Base-by-base conservation (phyloP, 30 jellyfish, hydroid and myxozoan genomes). In the Aurelia aurita complex sp. Pacific region DNA sequence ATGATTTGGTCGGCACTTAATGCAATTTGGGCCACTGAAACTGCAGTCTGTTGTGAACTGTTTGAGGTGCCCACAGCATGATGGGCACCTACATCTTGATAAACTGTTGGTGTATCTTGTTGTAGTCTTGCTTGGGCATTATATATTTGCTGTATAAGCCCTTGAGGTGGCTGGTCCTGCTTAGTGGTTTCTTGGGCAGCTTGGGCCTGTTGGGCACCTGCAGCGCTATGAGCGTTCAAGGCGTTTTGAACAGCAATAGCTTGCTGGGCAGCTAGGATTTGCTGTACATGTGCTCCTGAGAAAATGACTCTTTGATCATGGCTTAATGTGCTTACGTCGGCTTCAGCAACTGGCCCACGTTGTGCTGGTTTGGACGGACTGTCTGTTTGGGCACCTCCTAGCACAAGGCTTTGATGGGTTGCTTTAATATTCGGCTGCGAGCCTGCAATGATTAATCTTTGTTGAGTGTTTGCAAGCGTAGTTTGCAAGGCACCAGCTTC, bases 181-280 rank as follows among this genome's bases (percentile, higher is more conserved):
- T 73, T 7, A 8, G 40, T 76, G 62, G 16, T 55, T 16, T 76
- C 75, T 4, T 62, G 64, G 75, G 74, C 75, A 76, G 17, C 86
- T 29, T 54, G 40, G 7, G 86, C 76, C 42, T 76, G 86, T 55
- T 33, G 72, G 63, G 74, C 74, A 12, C 61, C 40, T 23, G 86
- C 36, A 40, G 86, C 64, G 18, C 61, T 73, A 10, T 60, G 72
- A 8, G 75, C 42, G 11, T 53, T 73, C 16, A 73, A 59, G n/a
- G 38, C 16, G 62, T 18, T 59, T 14, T 46, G 57, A 33, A 73
- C 29, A 54, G 75, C 86, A 7, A 76, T 14, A 51, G 51, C 63
- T 4, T 54, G 54, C 23, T 74, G 84, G 84, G 84, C 84, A 74
- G 67, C 72, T 52, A 69, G 52, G 52, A 69, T 15, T 5, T 43